Conservation (phyloP, 2,888 invertebrate genomes). For the Eurytoma californica region DNA sequence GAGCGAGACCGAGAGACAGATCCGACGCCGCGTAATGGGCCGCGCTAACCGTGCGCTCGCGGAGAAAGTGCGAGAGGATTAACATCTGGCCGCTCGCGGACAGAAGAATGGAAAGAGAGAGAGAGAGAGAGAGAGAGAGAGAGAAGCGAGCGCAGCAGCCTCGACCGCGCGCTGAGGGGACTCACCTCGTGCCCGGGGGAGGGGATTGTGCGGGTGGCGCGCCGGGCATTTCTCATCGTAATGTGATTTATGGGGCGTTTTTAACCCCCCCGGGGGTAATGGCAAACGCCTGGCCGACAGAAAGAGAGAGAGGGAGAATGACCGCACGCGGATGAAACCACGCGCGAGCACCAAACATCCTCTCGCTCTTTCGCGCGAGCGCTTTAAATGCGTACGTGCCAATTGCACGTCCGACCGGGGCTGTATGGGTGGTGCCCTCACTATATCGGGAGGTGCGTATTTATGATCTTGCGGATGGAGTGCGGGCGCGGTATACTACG, state of each 20-base stretch:
- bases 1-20: neutral
- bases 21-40: neutral
- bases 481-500: no score
- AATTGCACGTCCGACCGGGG: slow-evolving; percentile 46
- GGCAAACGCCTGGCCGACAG: slow-evolving; percentile 46
- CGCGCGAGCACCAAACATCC: neutral
- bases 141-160: no score
- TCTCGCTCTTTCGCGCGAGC: neutral
- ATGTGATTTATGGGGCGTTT: slow-evolving; percentile 72
- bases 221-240: slow-evolving; percentile 69
- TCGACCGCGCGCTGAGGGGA: neutral
- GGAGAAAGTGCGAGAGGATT: slow-evolving; percentile 1
- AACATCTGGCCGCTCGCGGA: neutral
- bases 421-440: no score
- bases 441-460: no score
- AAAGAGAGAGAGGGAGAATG: slow-evolving; percentile 2
- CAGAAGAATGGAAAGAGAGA: neutral
- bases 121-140: slow-evolving; percentile 1
- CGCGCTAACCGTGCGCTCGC: no score
- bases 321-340: neutral
- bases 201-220: slow-evolving; percentile 59
- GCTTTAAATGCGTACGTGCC: slow-evolving; percentile 52
- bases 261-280: slow-evolving; percentile 67
- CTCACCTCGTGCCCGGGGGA: neutral
- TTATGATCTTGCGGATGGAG: no score